These are phyloP conservation scores for Hippocampus comes DNA, from an alignment of 2,113 vertebrate genomes.

Conservation along the genomic window DNA sequence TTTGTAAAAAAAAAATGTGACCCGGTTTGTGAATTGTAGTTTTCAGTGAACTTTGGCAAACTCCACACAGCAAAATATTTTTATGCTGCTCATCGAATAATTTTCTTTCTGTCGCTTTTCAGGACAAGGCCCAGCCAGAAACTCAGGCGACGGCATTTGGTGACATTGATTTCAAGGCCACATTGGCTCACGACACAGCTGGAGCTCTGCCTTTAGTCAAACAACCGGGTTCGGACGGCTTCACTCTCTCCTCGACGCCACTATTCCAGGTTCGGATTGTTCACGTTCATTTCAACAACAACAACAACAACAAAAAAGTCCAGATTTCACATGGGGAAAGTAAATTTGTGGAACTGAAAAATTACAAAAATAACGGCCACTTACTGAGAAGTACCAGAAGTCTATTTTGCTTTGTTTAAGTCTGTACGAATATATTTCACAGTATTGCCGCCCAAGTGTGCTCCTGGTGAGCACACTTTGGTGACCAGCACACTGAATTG, in stretches of 20 bases:
- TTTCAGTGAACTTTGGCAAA: not conserved
- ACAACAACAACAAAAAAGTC: no score
- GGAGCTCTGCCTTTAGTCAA: constrained; percentile 62
- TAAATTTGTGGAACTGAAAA: no score
- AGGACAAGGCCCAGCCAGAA: constrained; percentile 79
- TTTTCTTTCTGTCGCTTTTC: constrained; percentile 14
- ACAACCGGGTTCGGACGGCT: constrained; percentile 71
- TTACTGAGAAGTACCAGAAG: not conserved
- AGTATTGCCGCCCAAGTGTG: no score
- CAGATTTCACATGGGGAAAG: no score
- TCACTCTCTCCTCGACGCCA: constrained; percentile 67
- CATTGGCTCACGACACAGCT: constrained; percentile 60
- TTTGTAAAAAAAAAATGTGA: no score
- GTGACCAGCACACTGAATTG: no score
- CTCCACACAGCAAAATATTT: not conserved
- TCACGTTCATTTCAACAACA: not conserved
- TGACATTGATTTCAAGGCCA: constrained; percentile 67
- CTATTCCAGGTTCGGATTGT: constrained; percentile 68
- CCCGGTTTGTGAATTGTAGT: not conserved
- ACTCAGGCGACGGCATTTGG: constrained; percentile 68
- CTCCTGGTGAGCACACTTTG: no score
- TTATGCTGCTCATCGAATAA: no score
- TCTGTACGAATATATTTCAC: no score
- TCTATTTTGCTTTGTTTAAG: no score
- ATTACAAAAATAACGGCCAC: no score